Evolutionary conservation across 1,140 invertebrate species (phyloP), one percentile per base, ranked within the genome.

Genomic region (Latrodectus geometricus): DNA sequence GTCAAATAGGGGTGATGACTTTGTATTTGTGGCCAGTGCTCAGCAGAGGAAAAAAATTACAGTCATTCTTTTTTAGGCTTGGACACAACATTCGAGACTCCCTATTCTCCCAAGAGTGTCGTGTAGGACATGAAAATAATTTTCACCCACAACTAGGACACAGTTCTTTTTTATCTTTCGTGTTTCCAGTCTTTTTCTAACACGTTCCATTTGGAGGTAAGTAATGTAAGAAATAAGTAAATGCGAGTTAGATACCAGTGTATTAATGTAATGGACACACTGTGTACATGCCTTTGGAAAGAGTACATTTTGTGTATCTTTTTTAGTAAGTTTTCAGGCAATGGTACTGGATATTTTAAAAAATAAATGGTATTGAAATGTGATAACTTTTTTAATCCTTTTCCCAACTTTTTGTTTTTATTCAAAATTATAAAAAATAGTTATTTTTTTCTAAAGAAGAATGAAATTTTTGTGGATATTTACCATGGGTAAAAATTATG

Each of bases 81-180:
- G 54, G 61, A 75, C 81, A 35, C 54, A 12, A 17, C 54, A 72
- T 35, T 70, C 54, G 81, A 83, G 54, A 65, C 74, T 83, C 66
- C 17, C 15, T 15, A 14, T 14, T 7, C 17, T 83, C 81, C 72
- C 81, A 15, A 17, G 80, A 66, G 80, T 83, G 80, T 66, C 80
- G 80, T 83, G 72, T 61, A n/a, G 80, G 80, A 83, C 80, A 83
- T 54, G 80, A 83, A 83, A 83, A 83, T 83, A 83, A 83, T 83
- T 83, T 74, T 65, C 35, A 56, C 14, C 14, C 3, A 35, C 20
- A 17, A 65, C 15, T 72, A 50, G 21, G 35, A 35, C 35, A 35
- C 35, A 35, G 35, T 35, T 3, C 54, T 73, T 81, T 70, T 78
- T 79, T 79, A 48, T 48, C 77, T 23, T n/a, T 17, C 77, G 52